These are phyloP conservation scores for Acanthornis magna DNA, from an alignment of 2,797 vertebrate species.

Conservation along the genomic window DNA sequence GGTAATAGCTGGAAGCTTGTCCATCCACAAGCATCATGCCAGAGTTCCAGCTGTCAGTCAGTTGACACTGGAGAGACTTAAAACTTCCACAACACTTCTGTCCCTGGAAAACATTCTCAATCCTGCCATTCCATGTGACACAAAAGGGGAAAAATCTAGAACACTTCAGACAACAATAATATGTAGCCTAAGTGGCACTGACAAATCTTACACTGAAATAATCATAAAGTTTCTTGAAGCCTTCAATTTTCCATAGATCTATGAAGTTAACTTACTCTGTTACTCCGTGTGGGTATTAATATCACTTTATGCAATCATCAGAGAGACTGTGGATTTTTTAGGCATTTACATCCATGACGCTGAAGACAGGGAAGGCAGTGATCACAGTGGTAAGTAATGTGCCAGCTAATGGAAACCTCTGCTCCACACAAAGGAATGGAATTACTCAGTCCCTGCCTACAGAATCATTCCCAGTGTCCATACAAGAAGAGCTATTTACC, in stretches of 20 bases:
- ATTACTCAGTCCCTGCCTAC: not conserved
- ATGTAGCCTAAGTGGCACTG: fast-evolving
- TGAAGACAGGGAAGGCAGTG: not conserved
- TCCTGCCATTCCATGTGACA: not conserved
- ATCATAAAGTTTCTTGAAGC: not conserved
- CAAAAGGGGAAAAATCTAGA: not conserved
- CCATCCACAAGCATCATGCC: not conserved
- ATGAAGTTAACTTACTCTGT: not conserved
- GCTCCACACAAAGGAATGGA: not conserved
- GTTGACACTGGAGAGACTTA: fast-evolving
- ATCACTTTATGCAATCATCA: not conserved
- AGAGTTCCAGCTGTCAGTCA: not conserved
- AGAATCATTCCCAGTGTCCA: fast-evolving
- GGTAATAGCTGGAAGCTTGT: not conserved
- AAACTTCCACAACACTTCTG: not conserved
- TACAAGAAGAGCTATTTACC: not conserved
- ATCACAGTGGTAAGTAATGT: not conserved
- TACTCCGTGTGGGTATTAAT: fast-evolving
- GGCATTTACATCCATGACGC: not conserved
- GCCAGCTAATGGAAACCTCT: not conserved
- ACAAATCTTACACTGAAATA: not conserved
- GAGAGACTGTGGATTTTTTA: not conserved
- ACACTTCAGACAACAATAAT: not conserved
- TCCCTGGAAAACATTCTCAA: not conserved
- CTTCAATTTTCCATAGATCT: not conserved